phyloP scores from a whole-genome alignment of 2,797 vertebrate species.

The Phaenicophaeus curvirostris region DNA sequence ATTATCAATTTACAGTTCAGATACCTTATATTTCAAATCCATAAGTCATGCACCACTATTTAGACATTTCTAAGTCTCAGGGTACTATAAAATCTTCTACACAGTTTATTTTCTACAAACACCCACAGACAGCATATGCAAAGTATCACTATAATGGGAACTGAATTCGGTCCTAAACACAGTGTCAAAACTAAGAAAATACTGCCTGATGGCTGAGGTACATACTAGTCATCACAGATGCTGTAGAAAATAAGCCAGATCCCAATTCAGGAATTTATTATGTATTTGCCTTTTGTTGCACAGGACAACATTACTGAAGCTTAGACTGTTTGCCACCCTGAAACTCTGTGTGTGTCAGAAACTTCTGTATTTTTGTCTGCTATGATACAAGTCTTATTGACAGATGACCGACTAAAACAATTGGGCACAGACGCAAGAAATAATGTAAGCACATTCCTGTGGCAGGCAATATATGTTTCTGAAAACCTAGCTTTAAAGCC shows the following conservation, averaged over 20 bases:
- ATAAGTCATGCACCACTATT: not conserved
- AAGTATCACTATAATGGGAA: not conserved
- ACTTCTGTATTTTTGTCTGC: not conserved
- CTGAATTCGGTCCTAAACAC: not conserved
- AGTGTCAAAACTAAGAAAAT: not conserved
- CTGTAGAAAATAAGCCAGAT: not conserved
- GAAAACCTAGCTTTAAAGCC: not conserved
- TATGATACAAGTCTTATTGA: not conserved
- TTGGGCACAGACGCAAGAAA: not conserved
- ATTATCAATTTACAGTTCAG: not conserved
- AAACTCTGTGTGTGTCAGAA: not conserved
- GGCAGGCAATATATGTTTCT: not conserved
- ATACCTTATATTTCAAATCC: not conserved
- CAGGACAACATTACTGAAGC: not conserved
- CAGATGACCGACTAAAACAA: not conserved
- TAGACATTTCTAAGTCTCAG: not conserved
- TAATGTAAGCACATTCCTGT: not conserved
- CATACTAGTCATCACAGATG: not conserved
- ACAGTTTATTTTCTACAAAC: not conserved
- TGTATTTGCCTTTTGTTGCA: not conserved
- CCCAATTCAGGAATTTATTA: accelerated
- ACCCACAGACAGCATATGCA: not conserved
- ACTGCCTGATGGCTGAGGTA: not conserved
- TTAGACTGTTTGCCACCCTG: not conserved
- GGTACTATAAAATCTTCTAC: not conserved